Evolutionary conservation across 1,140 invertebrate species (phyloP), one percentile per base, ranked within the genome.

Genomic region (Cheumatopsyche charites): DNA sequence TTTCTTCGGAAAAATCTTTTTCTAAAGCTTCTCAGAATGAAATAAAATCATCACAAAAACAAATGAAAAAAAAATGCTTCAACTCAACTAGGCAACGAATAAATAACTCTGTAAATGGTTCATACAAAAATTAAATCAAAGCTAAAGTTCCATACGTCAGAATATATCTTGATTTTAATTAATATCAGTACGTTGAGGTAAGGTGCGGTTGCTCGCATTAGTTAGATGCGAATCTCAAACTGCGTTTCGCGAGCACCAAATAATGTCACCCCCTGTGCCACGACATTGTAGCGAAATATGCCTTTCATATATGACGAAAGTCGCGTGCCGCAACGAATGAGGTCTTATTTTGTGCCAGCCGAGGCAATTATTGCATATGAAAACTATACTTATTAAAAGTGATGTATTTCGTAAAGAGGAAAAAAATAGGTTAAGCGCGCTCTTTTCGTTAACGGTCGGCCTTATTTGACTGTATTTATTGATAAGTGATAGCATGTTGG

Each of bases 251-350:
- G 15, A 52, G 19, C n/a, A 45, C 47, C 47, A 25, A 58, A 58
- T 58, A 25, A 17, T 19, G 55, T 58, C 25, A 25, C 55, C 17
- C 19, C 19, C 25, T 23, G 21, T 12, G n/a, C 23, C 23, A 9
- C 21, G 9, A 36, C 29, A 36, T 36, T 36, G 55, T 23, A 9
- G 19, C 25, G 55, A 58, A 26, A 21, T 58, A 58, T 25, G 55
- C 12, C 13, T 58, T 58, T 58, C 19, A 58, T 58, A n/a, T n/a
- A 58, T 26, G 55, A 12, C 55, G 55, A 58, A n/a, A 58, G 17
- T 58, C 23, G 55, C 55, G 55, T 58, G 55, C 55, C 23, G 12
- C 55, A 9, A 23, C 9, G 55, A 25, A 58, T 26, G 21, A 58
- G 21, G 23, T 23, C 23, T 58, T 58, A 52, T 52, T 52, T 52